phyloP scores from a whole-genome alignment of 2,797 vertebrate genomes.

The Hippoglossus hippoglossus region DNA sequence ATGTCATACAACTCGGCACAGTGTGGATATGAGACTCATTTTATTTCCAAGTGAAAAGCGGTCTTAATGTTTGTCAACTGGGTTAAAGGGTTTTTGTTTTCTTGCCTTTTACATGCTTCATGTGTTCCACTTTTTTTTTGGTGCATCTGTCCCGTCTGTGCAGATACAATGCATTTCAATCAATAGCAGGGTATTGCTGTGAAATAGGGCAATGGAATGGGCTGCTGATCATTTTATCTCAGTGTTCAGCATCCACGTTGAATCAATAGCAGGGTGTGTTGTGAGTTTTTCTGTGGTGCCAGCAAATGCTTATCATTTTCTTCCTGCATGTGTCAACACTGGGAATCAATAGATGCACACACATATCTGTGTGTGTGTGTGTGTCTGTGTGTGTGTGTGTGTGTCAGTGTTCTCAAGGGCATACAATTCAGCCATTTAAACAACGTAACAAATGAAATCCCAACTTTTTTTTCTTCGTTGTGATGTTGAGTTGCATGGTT shows the following conservation, averaged over 20 bases:
- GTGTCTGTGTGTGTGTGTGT: neutral
- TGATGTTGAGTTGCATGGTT: neutral
- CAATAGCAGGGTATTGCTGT: constrained; percentile 7
- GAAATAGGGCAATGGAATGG: constrained; percentile 6
- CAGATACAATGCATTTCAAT: constrained; percentile 42
- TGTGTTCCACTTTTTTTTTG: constrained; percentile 12
- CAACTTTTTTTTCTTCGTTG: neutral
- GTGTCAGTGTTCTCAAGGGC: constrained; percentile 18
- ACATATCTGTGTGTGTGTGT: neutral
- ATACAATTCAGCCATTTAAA: neutral
- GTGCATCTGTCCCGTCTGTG: constrained; percentile 25
- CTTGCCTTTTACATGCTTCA: constrained; percentile 36
- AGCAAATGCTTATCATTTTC: constrained; percentile 43
- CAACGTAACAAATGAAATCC: neutral
- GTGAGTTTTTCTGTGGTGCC: constrained; percentile 10
- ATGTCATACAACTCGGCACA: constrained; percentile 16
- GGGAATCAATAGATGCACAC: constrained; percentile 39
- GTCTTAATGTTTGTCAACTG: constrained; percentile 48
- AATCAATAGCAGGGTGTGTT: constrained; percentile 32
- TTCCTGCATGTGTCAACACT: constrained; percentile 37
- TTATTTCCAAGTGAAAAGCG: constrained; percentile 28
- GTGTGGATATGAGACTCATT: constrained; percentile 11
- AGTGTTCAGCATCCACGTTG: constrained; percentile 30
- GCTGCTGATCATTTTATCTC: constrained; percentile 45
- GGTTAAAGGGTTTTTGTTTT: constrained; percentile 18